A percentile compares a stretch with the other conserved stretches of the same genome.
These are phyloP conservation scores for Chionis minor DNA, from an alignment of 2,113 vertebrate genomes.

Conservation along the genomic window DNA sequence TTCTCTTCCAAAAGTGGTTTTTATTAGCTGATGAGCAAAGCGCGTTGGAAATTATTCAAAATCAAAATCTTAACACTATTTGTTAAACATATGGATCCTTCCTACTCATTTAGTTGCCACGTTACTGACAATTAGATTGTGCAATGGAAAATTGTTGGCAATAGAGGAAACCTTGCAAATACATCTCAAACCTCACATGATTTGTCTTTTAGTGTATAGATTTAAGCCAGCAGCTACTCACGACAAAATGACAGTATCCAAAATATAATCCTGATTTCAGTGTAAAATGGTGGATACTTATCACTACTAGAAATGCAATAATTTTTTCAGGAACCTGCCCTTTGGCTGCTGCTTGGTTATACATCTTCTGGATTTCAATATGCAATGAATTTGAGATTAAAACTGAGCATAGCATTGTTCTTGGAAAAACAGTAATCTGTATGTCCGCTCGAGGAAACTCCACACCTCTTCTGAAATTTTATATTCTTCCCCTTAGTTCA, in stretches of 20 bases:
- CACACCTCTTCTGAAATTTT: background rate
- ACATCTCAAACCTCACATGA: background rate
- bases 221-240: background rate
- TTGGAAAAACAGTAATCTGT: background rate
- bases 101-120: background rate
- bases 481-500: background rate
- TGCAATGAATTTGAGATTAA: background rate
- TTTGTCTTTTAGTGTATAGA: background rate
- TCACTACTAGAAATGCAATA: background rate
- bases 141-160: background rate
- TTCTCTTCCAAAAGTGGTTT: background rate
- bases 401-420: rapidly evolving
- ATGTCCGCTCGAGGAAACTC: background rate
- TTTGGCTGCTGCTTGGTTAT: background rate
- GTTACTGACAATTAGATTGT: background rate
- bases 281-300: background rate
- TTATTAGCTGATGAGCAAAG: background rate
- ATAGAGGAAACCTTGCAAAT: background rate
- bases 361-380: background rate
- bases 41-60: background rate
- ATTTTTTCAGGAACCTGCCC: background rate
- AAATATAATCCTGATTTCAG: background rate
- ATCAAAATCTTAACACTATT: background rate
- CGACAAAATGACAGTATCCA: background rate
- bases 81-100: background rate